phyloP scores from a whole-genome alignment of 2,113 vertebrate species.

The Charina bottae region DNA sequence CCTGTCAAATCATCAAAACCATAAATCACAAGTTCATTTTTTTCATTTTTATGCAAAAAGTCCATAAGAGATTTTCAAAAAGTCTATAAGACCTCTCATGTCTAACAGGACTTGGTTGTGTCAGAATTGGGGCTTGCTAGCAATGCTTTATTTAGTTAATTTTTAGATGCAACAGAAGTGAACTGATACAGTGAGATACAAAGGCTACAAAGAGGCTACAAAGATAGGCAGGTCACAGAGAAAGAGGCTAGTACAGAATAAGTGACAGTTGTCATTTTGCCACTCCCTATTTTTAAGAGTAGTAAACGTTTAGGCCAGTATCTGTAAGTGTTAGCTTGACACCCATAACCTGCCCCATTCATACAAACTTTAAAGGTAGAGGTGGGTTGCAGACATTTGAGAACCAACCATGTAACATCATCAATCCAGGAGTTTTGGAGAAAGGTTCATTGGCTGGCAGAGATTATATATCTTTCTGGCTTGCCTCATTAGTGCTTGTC shows the following conservation, averaged over 20 bases:
- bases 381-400: background rate
- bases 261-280: background rate
- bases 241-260: background rate
- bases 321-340: background rate
- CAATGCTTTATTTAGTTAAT: background rate
- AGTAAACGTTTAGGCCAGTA: background rate
- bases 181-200: background rate
- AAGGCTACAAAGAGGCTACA: too few relatives aligned
- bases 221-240: background rate
- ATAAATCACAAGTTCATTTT: too few relatives aligned
- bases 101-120: background rate
- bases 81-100: background rate
- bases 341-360: background rate
- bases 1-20: too few relatives aligned
- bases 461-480: background rate
- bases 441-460: background rate
- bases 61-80: too few relatives aligned
- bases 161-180: background rate
- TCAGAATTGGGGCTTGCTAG: background rate
- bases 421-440: background rate
- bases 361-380: background rate
- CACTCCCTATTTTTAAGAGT: background rate
- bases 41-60: too few relatives aligned
- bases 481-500: background rate
- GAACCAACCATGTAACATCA: background rate